A percentile compares a stretch with the other conserved stretches of the same genome.
Evolutionary conservation across 2,888 invertebrate genomes (phyloP).

Genomic region (Cloeon dipterum): DNA sequence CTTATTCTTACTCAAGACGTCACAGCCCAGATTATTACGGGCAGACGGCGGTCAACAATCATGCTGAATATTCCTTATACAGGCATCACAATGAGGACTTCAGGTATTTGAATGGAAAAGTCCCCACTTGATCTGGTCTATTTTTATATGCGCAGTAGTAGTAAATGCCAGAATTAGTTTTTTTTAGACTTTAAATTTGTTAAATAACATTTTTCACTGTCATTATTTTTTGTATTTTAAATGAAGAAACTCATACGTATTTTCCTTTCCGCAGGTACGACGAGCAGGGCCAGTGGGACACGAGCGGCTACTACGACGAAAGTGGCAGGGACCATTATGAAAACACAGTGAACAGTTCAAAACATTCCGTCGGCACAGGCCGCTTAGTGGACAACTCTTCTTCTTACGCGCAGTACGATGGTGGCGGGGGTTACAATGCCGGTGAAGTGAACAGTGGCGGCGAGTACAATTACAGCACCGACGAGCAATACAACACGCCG

Average conservation of each 20-base stretch:
- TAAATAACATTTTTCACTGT: too few relatives aligned
- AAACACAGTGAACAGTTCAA: conserved; percentile 28
- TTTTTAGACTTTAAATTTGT: too few relatives aligned
- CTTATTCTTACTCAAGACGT: conserved; percentile 2
- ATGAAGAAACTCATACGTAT: too few relatives aligned
- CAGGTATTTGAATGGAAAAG: too few relatives aligned
- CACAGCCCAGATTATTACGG: conserved; percentile 5
- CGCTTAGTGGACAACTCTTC: conserved; percentile 3
- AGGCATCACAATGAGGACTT: too few relatives aligned
- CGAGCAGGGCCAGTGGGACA: conserved; percentile 50
- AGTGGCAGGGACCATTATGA: conserved; percentile 29
- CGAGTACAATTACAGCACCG: conserved; percentile 2
- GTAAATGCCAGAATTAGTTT: too few relatives aligned
- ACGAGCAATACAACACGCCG: conserved; percentile 2
- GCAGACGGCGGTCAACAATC: too few relatives aligned
- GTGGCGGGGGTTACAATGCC: background rate
- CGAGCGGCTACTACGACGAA: conserved; percentile 23
- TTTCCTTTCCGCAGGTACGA: conserved; percentile 16
- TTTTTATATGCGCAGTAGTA: too few relatives aligned
- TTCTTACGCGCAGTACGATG: conserved; percentile 6
- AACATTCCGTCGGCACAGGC: conserved; percentile 21
- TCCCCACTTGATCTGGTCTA: too few relatives aligned
- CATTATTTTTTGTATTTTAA: background rate
- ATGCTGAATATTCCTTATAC: too few relatives aligned
- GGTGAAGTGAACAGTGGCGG: background rate